phyloP scores from a whole-genome alignment of 2,113 vertebrate species.

The Gavia stellata region DNA sequence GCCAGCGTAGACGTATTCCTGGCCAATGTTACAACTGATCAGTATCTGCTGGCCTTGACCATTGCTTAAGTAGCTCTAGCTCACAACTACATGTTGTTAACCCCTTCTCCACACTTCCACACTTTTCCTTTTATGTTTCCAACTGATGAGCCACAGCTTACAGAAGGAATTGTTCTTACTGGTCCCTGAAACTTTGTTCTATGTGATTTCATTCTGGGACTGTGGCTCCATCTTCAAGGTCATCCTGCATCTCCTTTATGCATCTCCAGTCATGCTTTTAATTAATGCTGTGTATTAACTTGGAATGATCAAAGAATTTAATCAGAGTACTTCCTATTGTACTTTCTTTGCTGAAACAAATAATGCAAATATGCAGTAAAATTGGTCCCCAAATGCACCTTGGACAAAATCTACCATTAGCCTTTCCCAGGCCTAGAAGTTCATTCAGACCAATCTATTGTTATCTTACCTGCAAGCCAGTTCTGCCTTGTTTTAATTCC shows the following conservation, averaged over 20 bases:
- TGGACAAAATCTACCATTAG: neutral
- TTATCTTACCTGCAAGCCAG: neutral
- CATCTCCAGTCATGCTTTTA: neutral
- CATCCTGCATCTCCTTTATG: neutral
- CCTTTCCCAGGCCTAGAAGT: neutral
- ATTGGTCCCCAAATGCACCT: neutral
- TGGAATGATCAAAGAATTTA: neutral
- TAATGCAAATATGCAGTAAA: neutral
- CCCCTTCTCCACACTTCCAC: neutral
- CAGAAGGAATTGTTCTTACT: neutral
- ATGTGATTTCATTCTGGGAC: neutral
- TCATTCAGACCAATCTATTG: neutral
- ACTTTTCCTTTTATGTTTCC: neutral
- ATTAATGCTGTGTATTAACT: neutral
- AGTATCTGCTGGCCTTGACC: neutral
- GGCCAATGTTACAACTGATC: neutral
- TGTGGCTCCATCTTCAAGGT: neutral
- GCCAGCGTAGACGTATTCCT: neutral
- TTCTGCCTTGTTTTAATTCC: neutral
- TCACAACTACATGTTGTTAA: neutral
- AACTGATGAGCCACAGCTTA: neutral
- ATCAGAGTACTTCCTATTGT: neutral
- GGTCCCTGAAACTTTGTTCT: neutral
- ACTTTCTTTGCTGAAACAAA: neutral
- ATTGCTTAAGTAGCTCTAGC: neutral